phyloP scores from a whole-genome alignment of 2,113 vertebrate species.

The Austrofundulus limnaeus region DNA sequence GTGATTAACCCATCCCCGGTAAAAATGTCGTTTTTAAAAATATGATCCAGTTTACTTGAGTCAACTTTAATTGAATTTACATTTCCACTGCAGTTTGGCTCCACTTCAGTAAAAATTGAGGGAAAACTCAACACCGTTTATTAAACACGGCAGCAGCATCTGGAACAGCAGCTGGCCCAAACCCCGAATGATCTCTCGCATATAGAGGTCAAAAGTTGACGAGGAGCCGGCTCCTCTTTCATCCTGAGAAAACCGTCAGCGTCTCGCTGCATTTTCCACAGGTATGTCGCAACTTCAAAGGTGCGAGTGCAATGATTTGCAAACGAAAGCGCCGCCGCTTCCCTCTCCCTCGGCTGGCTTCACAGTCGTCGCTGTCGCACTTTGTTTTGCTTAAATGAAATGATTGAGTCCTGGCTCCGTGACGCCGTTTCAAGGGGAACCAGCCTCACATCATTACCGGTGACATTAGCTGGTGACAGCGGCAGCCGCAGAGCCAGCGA shows the following conservation, averaged over 20 bases:
- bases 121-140: slow-evolving; percentile 36
- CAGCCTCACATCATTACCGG: slow-evolving; percentile 61
- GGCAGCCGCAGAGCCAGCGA: slow-evolving; percentile 33
- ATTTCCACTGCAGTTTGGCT: slow-evolving; percentile 17
- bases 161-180: slow-evolving; percentile 56
- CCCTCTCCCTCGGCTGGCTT: slow-evolving; percentile 38
- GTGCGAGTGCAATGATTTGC: slow-evolving; percentile 54
- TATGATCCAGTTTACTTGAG: slow-evolving; percentile 13
- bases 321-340: slow-evolving; percentile 45
- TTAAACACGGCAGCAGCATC: slow-evolving; percentile 38
- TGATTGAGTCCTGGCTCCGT: slow-evolving; percentile 61
- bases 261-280: slow-evolving; percentile 49
- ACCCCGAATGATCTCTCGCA: slow-evolving; percentile 47
- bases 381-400: slow-evolving; percentile 70
- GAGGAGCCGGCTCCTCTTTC: slow-evolving; percentile 57
- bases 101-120: slow-evolving; percentile 13
- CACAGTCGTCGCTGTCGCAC: slow-evolving; percentile 61
- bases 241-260: slow-evolving; percentile 46
- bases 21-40: slow-evolving; percentile 4
- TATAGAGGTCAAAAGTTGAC: slow-evolving; percentile 70
- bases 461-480: slow-evolving; percentile 72
- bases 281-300: slow-evolving; percentile 67
- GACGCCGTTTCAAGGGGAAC: slow-evolving; percentile 43
- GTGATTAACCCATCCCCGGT: background rate
- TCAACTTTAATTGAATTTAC: slow-evolving; percentile 34